phyloP scores from a whole-genome alignment of 2,113 vertebrate species.

The Laterallus jamaicensis region DNA sequence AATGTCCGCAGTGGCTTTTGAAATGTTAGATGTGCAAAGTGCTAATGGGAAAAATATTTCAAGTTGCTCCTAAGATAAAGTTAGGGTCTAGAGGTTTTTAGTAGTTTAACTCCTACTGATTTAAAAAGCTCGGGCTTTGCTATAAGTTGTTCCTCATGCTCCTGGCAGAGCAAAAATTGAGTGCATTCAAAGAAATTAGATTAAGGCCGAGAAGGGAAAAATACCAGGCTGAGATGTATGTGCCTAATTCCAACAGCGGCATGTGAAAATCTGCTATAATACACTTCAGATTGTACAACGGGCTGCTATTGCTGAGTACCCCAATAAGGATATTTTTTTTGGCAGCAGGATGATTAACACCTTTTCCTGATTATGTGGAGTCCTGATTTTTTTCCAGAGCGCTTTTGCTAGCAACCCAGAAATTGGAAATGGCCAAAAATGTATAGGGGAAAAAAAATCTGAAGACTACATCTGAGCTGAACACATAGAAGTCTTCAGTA shows the following conservation, averaged over 20 bases:
- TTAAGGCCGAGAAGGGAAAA: not conserved
- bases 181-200: slow-evolving; percentile 9
- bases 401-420: not conserved
- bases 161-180: slow-evolving; percentile 9
- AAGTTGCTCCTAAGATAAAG: not conserved
- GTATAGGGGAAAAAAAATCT: not conserved
- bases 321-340: not conserved
- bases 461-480: not conserved
- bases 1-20: slow-evolving; percentile 14
- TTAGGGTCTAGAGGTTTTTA: not conserved
- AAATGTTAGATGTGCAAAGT: not conserved
- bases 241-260: not conserved
- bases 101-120: not conserved
- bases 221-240: not conserved
- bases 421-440: not conserved
- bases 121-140: not conserved
- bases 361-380: not conserved
- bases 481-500: not conserved
- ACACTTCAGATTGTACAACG: not conserved
- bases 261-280: slow-evolving; percentile 15
- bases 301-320: not conserved
- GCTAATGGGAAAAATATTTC: slow-evolving; percentile 40
- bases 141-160: slow-evolving; percentile 23
- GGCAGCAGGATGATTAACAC: not conserved
- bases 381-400: not conserved